Conservation (phyloP, 2,113 vertebrate genomes). For the Mobula hypostoma region DNA sequence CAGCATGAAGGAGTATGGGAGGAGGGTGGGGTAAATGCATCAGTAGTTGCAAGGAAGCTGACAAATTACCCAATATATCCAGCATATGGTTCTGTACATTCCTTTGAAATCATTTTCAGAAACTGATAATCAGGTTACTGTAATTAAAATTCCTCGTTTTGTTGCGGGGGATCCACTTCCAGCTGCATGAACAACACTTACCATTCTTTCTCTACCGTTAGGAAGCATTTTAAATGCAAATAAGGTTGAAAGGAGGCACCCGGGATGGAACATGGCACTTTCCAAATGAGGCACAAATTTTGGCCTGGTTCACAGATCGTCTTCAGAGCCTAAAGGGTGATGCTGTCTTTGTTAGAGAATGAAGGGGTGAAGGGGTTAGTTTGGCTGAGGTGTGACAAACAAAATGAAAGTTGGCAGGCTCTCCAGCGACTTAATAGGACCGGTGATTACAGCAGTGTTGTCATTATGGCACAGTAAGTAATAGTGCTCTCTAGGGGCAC, state of each 20-base stretch:
- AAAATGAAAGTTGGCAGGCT: slow-evolving; percentile 36
- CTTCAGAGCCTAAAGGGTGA: not conserved
- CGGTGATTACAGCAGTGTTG: slow-evolving; percentile 25
- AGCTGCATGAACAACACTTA: not conserved
- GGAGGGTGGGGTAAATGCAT: not conserved
- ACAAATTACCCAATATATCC: not conserved
- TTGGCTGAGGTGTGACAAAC: slow-evolving; percentile 26
- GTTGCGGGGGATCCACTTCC: too few relatives aligned
- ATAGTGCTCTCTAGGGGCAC: slow-evolving; percentile 30
- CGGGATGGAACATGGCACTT: not conserved
- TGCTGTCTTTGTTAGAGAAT: not conserved
- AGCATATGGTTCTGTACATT: not conserved
- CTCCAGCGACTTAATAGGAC: slow-evolving; percentile 27
- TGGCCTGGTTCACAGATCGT: not conserved
- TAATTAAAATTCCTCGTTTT: too few relatives aligned
- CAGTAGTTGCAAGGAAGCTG: not conserved
- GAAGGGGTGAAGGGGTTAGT: slow-evolving; percentile 6
- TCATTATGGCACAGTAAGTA: slow-evolving; percentile 27
- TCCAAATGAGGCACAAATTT: not conserved
- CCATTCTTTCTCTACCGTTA: not conserved
- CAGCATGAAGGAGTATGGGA: not conserved
- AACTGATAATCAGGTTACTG: not conserved
- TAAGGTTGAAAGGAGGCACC: not conserved
- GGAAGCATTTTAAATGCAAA: not conserved
- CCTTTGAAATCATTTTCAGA: not conserved